Base-by-base conservation (phyloP, 2,888 invertebrate species). In the Eulithis prunata region DNA sequence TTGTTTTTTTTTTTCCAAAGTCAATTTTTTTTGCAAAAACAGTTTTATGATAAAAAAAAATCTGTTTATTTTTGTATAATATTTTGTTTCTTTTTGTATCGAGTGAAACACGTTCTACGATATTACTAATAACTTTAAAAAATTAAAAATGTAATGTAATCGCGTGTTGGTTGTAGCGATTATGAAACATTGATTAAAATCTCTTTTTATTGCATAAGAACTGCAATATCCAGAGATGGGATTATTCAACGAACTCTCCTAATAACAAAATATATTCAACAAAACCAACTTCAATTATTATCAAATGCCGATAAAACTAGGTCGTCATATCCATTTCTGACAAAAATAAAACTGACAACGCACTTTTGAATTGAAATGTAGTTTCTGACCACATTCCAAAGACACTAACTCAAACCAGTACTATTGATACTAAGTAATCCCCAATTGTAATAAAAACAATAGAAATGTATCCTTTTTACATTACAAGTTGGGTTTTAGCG, bases 111-210 rank as follows among this genome's bases (percentile, higher is more conserved):
- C 74, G 75, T 76, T 74, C 74, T 63, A 74, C 63, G 75, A 75
- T 70, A 71, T 68, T 67, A 59, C 36, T 64, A 68, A 41, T 72
- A 77, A 83, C 64, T 80, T 79, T 75, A 75, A 73, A 59, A 91
- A 91, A 89, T 88, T 89, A 91, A 81, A 88, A 91, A 92, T 91
- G 91, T 92, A 91, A 92, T 92, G 92, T 91, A 91, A 91, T 86
- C 88, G 88, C 88, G 77, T 70, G 82, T 72, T 87, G 76, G 68
- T 64, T 56, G 71, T 71, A 75, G 84, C 87, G 84, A 84, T 74
- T 65, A 62, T 65, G 28, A 53, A 64, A 59, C 56, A 51, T 70
- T 54, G 62, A 63, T 70, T 68, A 70, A 6, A 57, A 52, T 49
- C 46, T 62, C 36, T 21, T 43, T 58, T 59, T 54, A 45, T 55